Base-by-base conservation (phyloP, 2,797 vertebrate species). In the Bradypodion ventrale region DNA sequence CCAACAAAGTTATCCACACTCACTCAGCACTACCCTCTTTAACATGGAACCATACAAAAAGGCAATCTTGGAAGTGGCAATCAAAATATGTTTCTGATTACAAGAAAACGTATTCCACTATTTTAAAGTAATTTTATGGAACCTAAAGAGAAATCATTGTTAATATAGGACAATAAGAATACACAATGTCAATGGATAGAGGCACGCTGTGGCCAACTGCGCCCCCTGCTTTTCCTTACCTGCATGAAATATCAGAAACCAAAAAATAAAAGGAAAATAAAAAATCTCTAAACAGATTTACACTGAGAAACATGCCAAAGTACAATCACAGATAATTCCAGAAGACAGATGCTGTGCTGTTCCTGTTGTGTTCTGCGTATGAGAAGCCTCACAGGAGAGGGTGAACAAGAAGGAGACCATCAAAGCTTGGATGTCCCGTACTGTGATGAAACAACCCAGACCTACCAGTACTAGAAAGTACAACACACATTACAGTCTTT, bases 321-420 rank as follows among this genome's bases (percentile, higher is more conserved):
- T 94, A 97, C 95, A 85, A 95, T 92, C 96, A 97, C 96, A 96
- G 96, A 95, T 94, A 95, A 97, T 94, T 75, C 94, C 94, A 92
- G 96, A 95, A 94, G 89, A 92, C 95, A 97, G 96, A 95, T 94
- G 95, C 92, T 80, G 94, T 90, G 95, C 92, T 93, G 92, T 92
- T 95, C 96, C 94, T 94, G 95, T 90, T 93, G 90, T 92, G 93
- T 95, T 91, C 92, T 95, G 91, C 93, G 94, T 90, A 79, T 92
- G 95, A 96, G 94, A 95, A 95, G 89, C 94, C 97, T 97, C 97
- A 97, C 97, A 97, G 97, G 97, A 97, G 96, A 91, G 97, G 97
- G 97, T 97, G 96, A 97, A 97, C 95, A 90, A 96, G 97, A 97
- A 98, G 96, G 96, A 95, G 95, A 95, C 95, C 95, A 97, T 97